A percentile compares a stretch with the other conserved stretches of the same genome.
These are phyloP conservation scores for Artemia sp. DNA, from an alignment of 2,888 invertebrate genomes.

Conservation along the genomic window DNA sequence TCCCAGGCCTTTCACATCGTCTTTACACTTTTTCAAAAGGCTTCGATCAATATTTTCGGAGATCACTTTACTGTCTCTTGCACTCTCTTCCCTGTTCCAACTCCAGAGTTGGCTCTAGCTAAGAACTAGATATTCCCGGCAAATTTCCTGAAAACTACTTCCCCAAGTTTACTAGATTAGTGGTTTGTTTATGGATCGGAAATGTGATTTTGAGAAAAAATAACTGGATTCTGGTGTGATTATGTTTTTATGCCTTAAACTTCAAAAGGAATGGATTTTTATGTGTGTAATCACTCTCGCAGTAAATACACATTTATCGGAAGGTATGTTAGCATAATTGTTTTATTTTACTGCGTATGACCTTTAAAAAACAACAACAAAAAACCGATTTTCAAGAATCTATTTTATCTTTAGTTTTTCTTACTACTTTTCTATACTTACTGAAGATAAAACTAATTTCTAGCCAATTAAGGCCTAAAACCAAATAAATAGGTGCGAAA, in stretches of 20 bases:
- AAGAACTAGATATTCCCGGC: not conserved
- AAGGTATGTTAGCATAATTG: no score
- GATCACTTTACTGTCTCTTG: not conserved
- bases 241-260: not conserved
- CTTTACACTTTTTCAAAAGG: not conserved
- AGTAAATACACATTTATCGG: no score
- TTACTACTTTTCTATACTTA: no score
- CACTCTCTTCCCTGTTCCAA: conserved; percentile 1
- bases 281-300: no score
- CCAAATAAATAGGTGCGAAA: no score
- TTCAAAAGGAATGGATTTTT: not conserved
- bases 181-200: conserved; percentile 2
- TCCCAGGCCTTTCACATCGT: not conserved
- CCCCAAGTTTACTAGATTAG: conserved; percentile 10
- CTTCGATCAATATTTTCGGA: conserved; percentile 13
- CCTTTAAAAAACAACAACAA: no score
- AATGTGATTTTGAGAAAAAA: not conserved
- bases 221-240: not conserved
- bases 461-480: no score
- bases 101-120: conserved; percentile 15
- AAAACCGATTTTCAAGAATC: no score
- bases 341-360: no score
- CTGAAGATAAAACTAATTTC: no score
- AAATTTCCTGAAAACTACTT: not conserved
- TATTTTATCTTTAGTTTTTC: no score